A percentile compares a stretch with the other conserved stretches of the same genome.
Evolutionary conservation across 2,888 invertebrate species (phyloP).

Genomic region (Subacronicta megacephala): DNA sequence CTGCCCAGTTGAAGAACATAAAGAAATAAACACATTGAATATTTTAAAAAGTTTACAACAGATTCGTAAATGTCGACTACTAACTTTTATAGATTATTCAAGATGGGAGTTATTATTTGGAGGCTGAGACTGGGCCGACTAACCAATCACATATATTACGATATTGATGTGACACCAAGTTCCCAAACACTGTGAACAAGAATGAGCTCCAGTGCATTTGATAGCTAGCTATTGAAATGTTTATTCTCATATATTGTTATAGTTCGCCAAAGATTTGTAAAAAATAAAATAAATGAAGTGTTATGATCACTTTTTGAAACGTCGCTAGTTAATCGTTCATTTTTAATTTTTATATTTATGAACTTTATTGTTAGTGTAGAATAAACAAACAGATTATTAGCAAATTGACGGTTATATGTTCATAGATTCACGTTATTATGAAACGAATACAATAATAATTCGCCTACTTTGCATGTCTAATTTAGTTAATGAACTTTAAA

Average conservation of each 20-base stretch:
- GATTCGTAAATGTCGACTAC: conserved; percentile 35
- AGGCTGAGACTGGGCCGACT: conserved; percentile 37
- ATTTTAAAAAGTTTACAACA: conserved; percentile 25
- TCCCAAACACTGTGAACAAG: conserved; percentile 49
- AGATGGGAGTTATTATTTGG: conserved; percentile 30
- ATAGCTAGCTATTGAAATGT: conserved; percentile 65
- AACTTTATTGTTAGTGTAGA: conserved; percentile 57
- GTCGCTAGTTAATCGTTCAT: conserved; percentile 80
- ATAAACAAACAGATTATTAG: conserved; percentile 59
- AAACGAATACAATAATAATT: conserved; percentile 86
- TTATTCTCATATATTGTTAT: conserved; percentile 86
- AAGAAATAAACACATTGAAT: conserved; percentile 16
- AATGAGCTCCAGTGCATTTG: conserved; percentile 52
- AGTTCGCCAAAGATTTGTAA: conserved; percentile 86
- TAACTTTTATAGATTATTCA: conserved; percentile 51
- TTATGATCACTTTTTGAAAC: conserved; percentile 77
- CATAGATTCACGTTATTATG: conserved; percentile 74
- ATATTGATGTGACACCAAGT: conserved; percentile 37
- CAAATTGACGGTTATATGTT: conserved; percentile 68
- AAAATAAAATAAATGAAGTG: conserved; percentile 77
- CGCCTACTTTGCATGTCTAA: conserved; percentile 86
- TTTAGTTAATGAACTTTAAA: conserved; percentile 78
- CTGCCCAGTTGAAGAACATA: conserved; percentile 36
- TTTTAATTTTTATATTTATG: conserved; percentile 67
- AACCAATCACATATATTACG: conserved; percentile 11